These are phyloP conservation scores for Rhinoderma darwinii DNA, from an alignment of 2,113 vertebrate genomes.

Conservation along the genomic window DNA sequence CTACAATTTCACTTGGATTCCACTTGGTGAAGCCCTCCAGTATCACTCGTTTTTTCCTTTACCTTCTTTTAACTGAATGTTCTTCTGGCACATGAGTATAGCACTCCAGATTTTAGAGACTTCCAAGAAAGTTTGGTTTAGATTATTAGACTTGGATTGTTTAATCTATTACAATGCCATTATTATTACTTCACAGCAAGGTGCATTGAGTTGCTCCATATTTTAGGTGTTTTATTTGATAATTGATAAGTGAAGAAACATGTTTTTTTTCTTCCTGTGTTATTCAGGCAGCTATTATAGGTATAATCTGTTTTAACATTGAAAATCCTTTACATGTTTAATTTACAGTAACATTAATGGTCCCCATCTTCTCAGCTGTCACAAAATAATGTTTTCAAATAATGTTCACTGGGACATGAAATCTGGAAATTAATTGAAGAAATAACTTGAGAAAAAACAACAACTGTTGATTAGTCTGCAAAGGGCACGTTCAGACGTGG, in stretches of 20 bases:
- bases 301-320: neutral
- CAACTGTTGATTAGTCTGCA: no score
- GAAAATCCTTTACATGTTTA: neutral
- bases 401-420: no score
- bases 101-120: neutral
- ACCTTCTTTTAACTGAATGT: constrained; percentile 14
- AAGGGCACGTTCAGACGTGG: no score
- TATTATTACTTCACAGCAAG: neutral
- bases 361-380: no score
- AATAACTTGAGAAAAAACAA: no score
- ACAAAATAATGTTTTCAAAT: no score
- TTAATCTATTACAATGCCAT: neutral
- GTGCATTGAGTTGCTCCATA: neutral
- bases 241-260: neutral
- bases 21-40: neutral
- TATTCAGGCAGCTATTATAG: neutral
- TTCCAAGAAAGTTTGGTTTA: neutral
- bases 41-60: neutral
- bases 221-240: neutral
- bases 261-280: no score
- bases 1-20: neutral
- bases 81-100: neutral
- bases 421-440: no score
- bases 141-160: constrained; percentile 11
- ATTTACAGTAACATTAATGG: no score